These are phyloP conservation scores for Lepilemur ruficaudatus DNA, from an alignment of 2,797 vertebrate genomes.

Conservation along the genomic window DNA sequence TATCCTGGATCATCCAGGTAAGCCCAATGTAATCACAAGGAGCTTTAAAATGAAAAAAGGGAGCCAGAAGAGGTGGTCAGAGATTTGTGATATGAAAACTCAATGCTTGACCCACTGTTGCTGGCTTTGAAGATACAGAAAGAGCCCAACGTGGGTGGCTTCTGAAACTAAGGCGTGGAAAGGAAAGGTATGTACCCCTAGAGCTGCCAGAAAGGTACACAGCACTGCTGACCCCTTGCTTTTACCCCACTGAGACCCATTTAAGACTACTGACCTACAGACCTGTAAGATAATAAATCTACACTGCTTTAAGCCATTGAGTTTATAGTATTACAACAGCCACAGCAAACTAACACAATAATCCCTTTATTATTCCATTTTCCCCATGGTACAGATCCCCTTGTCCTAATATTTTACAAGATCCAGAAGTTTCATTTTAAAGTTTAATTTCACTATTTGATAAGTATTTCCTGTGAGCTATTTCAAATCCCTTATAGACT, in stretches of 20 bases:
- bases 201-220: not conserved
- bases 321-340: not conserved
- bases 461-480: not conserved
- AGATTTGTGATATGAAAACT: not conserved
- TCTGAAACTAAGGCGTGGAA: not conserved
- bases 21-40: not conserved
- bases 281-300: not conserved
- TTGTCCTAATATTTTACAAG: not conserved
- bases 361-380: not conserved
- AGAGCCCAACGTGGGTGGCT: not conserved
- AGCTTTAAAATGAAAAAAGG: not conserved
- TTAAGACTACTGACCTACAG: not conserved
- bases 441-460: not conserved
- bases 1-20: not conserved
- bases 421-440: not conserved
- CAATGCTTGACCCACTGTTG: not conserved
- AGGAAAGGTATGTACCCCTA: not conserved
- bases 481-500: not conserved
- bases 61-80: not conserved
- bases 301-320: not conserved
- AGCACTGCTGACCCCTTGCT: not conserved
- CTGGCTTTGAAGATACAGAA: not conserved
- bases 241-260: not conserved
- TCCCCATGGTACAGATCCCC: not conserved
- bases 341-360: not conserved